Evolutionary conservation across 23 tunicate genomes (phyloP).

Genomic region (Ciona savignyi): DNA sequence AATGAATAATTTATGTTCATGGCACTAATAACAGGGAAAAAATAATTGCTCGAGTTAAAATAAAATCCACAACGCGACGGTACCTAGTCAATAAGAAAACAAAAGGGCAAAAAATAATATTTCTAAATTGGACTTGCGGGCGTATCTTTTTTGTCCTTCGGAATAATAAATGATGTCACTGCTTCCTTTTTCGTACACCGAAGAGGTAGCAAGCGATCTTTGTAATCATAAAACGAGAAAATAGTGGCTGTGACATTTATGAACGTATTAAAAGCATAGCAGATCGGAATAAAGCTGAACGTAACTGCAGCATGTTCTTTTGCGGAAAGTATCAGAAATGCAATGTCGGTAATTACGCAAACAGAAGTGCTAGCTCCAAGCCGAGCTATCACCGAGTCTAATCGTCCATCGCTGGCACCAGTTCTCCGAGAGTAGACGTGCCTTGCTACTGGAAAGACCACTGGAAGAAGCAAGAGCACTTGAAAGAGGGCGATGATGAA

Average conservation of each 20-base stretch:
- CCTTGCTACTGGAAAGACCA: slow-evolving; percentile 13
- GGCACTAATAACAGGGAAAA: not conserved
- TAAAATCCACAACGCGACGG: not conserved
- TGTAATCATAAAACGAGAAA: slow-evolving; percentile 41
- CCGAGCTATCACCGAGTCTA: slow-evolving; percentile 15
- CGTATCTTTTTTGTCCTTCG: not conserved
- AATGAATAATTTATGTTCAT: too few relatives aligned
- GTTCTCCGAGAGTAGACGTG: slow-evolving; percentile 15
- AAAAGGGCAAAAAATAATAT: not conserved
- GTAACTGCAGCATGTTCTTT: slow-evolving; percentile 11
- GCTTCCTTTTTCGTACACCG: too few relatives aligned
- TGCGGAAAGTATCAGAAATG: slow-evolving; percentile 4
- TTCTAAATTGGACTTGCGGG: not conserved
- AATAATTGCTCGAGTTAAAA: not conserved
- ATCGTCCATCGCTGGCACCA: slow-evolving; percentile 2
- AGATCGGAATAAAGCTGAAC: slow-evolving; percentile 37
- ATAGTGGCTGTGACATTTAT: slow-evolving; percentile 26
- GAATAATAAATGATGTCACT: too few relatives aligned
- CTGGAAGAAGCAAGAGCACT: slow-evolving; percentile 12
- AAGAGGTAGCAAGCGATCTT: slow-evolving; percentile 23
- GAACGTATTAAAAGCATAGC: slow-evolving; percentile 47
- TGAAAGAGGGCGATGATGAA: slow-evolving; percentile 22
- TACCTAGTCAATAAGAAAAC: not conserved
- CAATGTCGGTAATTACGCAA: slow-evolving; percentile 14
- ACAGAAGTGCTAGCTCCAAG: slow-evolving; percentile 9